phyloP scores from a whole-genome alignment of 1,140 invertebrate species.

The Cheumatopsyche charites region DNA sequence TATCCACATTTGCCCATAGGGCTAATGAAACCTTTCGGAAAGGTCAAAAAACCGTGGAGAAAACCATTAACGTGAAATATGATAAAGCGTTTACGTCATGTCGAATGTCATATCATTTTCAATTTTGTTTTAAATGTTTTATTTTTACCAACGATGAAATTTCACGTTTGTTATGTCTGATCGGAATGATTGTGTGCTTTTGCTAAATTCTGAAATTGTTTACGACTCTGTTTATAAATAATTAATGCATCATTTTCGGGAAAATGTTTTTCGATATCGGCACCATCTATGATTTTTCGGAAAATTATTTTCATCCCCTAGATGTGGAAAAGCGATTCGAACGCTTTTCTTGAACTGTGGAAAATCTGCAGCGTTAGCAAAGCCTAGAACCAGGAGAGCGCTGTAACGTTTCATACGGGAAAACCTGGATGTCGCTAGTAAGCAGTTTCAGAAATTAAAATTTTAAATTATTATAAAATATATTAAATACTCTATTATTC shows the following conservation, averaged over 20 bases:
- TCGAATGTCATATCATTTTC: neutral
- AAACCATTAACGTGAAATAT: conserved; percentile 14
- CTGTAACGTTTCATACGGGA: conserved; percentile 13
- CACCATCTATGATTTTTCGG: conserved; percentile 38
- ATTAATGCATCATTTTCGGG: neutral
- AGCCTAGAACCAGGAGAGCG: conserved; percentile 35
- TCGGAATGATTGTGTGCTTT: no score
- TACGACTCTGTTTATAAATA: conserved; percentile 23
- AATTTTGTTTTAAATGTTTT: no score
- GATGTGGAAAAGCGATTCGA: conserved; percentile 36
- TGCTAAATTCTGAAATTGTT: neutral
- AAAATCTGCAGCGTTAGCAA: conserved; percentile 26
- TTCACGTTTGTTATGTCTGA: no score
- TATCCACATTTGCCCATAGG: conserved; percentile 29
- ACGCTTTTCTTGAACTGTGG: conserved; percentile 26
- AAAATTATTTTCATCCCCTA: conserved; percentile 34
- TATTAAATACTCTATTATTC: neutral
- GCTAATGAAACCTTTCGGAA: conserved; percentile 22
- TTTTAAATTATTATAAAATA: neutral
- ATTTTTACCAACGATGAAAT: no score
- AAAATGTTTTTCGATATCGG: conserved; percentile 14
- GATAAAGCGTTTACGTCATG: neutral
- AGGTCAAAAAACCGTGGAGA: conserved; percentile 22
- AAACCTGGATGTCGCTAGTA: conserved; percentile 42
- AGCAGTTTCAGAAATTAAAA: conserved; percentile 24